These are phyloP conservation scores for Aegithalos caudatus DNA, from an alignment of 2,113 vertebrate genomes.

Conservation along the genomic window DNA sequence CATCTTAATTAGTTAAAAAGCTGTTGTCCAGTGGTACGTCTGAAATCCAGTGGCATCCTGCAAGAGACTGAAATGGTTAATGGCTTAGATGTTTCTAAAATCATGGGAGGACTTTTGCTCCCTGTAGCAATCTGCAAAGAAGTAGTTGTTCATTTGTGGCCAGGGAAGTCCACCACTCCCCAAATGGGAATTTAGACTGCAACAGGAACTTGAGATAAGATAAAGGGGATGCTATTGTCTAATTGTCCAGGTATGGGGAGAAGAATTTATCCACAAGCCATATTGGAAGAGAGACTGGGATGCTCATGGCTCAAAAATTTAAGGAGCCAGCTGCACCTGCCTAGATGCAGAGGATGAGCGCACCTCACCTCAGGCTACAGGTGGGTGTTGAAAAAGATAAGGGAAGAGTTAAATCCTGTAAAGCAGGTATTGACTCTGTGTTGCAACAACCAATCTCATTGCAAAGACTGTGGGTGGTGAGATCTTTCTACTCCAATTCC, in stretches of 20 bases:
- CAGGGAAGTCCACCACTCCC: not conserved
- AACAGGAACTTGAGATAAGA: not conserved
- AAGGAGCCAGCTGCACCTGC: not conserved
- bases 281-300: not conserved
- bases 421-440: not conserved
- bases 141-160: not conserved
- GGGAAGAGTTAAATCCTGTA: not conserved
- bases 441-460: not conserved
- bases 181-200: not conserved
- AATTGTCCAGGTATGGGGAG: not conserved
- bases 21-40: rapidly evolving
- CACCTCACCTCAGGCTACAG: not conserved
- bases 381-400: not conserved
- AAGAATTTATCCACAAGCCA: not conserved
- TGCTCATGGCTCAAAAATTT: not conserved
- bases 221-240: not conserved
- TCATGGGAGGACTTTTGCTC: not conserved
- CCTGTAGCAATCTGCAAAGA: not conserved
- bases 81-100: not conserved
- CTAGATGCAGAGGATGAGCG: not conserved
- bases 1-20: not conserved
- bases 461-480: not conserved
- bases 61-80: not conserved
- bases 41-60: not conserved
- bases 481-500: not conserved